These are phyloP conservation scores for Enteromius unitaeniatus DNA, from an alignment of 2,797 vertebrate species.

Conservation along the genomic window DNA sequence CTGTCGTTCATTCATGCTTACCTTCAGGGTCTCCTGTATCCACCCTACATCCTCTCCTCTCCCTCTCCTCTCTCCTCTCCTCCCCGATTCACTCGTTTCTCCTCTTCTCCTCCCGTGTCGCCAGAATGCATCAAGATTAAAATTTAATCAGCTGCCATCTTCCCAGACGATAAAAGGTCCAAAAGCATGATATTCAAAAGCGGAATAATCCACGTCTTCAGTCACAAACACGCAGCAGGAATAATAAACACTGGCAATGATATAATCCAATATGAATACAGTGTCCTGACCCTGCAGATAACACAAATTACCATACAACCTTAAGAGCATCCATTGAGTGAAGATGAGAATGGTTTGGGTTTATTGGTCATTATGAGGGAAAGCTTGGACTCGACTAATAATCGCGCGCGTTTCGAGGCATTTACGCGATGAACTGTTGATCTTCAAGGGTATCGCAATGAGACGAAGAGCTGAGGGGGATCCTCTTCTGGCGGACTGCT, in stretches of 20 bases:
- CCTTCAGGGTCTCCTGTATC: slow-evolving; percentile 48
- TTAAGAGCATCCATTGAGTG: slow-evolving; percentile 9
- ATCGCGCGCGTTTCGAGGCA: slow-evolving; percentile 6
- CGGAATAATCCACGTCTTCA: neutral
- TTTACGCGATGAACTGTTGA: slow-evolving; percentile 40
- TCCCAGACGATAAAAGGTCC: slow-evolving; percentile 43
- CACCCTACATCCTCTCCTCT: slow-evolving; percentile 42
- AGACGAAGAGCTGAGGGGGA: slow-evolving; percentile 17
- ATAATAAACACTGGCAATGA: neutral
- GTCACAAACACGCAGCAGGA: neutral
- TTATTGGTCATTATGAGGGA: neutral
- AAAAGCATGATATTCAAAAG: neutral
- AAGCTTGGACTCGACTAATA: neutral
- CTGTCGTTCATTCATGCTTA: neutral
- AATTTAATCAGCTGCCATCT: slow-evolving; percentile 65
- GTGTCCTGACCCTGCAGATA: slow-evolving; percentile 1
- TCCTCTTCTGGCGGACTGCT: neutral
- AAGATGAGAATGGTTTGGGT: neutral
- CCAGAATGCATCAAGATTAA: slow-evolving; percentile 73
- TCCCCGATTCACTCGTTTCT: slow-evolving; percentile 41
- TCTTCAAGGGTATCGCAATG: slow-evolving; percentile 42
- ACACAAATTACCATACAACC: neutral
- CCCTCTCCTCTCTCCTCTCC: slow-evolving; percentile 32
- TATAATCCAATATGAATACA: slow-evolving; percentile 14
- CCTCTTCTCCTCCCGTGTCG: slow-evolving; percentile 50